Evolutionary conservation across 2,888 invertebrate species (phyloP).

Genomic region (Epinotia demarniana): DNA sequence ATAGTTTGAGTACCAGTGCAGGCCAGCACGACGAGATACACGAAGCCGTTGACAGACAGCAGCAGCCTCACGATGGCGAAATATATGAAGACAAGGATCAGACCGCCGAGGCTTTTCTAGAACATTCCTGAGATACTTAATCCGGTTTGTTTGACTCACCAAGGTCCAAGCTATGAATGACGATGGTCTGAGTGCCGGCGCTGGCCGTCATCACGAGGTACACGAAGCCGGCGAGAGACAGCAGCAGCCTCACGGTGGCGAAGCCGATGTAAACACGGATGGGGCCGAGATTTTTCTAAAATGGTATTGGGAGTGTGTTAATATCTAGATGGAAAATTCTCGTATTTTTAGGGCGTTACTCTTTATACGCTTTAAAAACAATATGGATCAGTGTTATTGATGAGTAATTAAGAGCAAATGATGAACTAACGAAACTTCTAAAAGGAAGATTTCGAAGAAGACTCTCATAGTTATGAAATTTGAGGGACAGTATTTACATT

Average conservation of each 20-base stretch:
- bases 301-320: constrained; percentile 12
- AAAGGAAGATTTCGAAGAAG: too few relatives aligned
- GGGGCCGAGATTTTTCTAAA: constrained; percentile 61
- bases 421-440: too few relatives aligned
- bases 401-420: too few relatives aligned
- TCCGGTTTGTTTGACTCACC: constrained; percentile 49
- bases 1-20: constrained; percentile 44
- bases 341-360: too few relatives aligned
- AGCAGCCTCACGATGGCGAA: constrained; percentile 56
- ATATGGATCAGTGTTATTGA: too few relatives aligned
- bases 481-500: too few relatives aligned
- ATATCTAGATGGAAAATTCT: not conserved
- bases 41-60: constrained; percentile 52
- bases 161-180: constrained; percentile 54
- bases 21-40: constrained; percentile 51
- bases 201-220: constrained; percentile 50
- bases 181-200: constrained; percentile 45
- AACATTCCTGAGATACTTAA: constrained; percentile 36
- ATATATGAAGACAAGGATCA: constrained; percentile 52
- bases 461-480: too few relatives aligned
- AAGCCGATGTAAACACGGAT: constrained; percentile 58
- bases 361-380: too few relatives aligned
- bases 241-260: constrained; percentile 54
- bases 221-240: constrained; percentile 54
- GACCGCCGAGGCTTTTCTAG: constrained; percentile 59